These are phyloP conservation scores for Stenoptilia bipunctidactyla DNA, from an alignment of 2,888 invertebrate species.

Conservation along the genomic window DNA sequence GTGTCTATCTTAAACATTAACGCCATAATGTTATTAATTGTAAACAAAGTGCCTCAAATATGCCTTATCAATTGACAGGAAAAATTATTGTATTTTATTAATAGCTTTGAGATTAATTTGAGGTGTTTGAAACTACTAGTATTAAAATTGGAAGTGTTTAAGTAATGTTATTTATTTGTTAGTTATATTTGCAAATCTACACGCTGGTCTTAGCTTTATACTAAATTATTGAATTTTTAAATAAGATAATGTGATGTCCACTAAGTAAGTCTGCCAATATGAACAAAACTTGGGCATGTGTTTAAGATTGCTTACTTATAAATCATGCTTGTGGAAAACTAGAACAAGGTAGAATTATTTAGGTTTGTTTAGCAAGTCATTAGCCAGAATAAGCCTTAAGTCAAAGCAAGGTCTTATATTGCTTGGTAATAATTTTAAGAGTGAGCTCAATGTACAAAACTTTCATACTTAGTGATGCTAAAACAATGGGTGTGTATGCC, in stretches of 20 bases:
- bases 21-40: constrained; percentile 31
- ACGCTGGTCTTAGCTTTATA: constrained; percentile 55
- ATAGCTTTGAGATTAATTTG: constrained; percentile 11
- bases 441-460: not conserved
- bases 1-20: not conserved
- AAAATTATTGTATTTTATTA: constrained; percentile 14
- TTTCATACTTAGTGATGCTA: not conserved
- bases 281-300: not conserved
- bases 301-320: not conserved
- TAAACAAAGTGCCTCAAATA: constrained; percentile 41
- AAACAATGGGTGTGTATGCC: too few species aligned
- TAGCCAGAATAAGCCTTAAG: not conserved
- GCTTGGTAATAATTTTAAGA: not conserved
- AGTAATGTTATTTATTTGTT: constrained; percentile 3
- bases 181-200: constrained; percentile 15
- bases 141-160: not conserved
- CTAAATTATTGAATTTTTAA: constrained; percentile 34
- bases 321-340: not conserved
- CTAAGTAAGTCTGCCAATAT: not conserved
- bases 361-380: not conserved
- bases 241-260: constrained; percentile 13
- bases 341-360: too few species aligned
- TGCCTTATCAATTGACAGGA: constrained; percentile 37
- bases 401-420: not conserved
- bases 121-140: constrained; percentile 4